Base-by-base conservation (phyloP, 2,113 vertebrate species). In the Vidua macroura region DNA sequence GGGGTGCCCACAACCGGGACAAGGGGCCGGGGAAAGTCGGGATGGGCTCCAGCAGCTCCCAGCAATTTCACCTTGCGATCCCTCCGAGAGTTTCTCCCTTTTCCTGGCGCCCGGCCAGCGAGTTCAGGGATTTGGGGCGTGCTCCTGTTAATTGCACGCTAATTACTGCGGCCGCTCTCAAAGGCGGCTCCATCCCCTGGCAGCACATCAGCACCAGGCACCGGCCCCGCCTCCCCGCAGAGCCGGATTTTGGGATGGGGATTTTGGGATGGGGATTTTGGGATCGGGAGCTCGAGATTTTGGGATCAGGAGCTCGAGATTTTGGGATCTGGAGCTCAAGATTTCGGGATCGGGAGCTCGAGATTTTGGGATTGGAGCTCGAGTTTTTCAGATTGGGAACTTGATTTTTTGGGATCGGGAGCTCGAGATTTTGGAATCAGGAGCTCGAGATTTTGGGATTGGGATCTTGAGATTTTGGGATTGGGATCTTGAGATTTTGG, bases 1-100 rank as follows among this genome's bases (percentile, higher is more conserved):
- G 6, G 18, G 8, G 3, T 0, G 1, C 1, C 56, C 76, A 4
- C 5, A 4, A 7, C 14, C 1, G 0, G 44, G 44, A 44, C 0
- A 52, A 13, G 22, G 22, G 43, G 31, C 44, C 55, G 69, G 35
- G 2, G 28, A 27, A 24, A 25, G 3, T 2, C 49, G 5, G 30
- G n/a, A 15, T 0, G 23, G 10, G 7, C 86, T 16, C 15, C 4
- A 31, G 5, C 9, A 3, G 1, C 3, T 51, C 28, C 56, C 51
- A 30, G 14, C 31, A 1, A 5, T 18, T 33, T 3, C 18, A 10
- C 0, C 5, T 0, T 1, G 9, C 43, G 73, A 69, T 6, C 67
- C 74, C 15, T 11, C 43, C 6, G 12, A 6, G 43, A 14, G 51
- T 16, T 27, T n/a, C 78, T 51, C 53, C 10, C 2, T 82, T 81